phyloP scores from a whole-genome alignment of 1,140 invertebrate genomes.

The Uloborus diversus region DNA sequence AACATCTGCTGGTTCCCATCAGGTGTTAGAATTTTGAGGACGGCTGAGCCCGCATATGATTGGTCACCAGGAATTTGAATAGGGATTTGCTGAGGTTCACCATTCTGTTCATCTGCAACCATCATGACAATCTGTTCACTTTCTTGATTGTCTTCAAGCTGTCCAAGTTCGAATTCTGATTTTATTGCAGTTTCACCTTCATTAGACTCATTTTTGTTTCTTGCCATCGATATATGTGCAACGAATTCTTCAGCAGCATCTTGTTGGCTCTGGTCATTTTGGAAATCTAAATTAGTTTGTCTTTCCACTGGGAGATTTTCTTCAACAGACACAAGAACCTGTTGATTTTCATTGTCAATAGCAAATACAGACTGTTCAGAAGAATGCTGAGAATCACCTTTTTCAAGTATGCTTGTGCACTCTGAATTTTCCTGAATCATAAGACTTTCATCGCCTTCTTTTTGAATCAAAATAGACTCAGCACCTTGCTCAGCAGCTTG shows the following conservation, averaged over 20 bases:
- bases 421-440: slow-evolving; percentile 22
- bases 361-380: slow-evolving; percentile 16
- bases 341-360: slow-evolving; percentile 17
- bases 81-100: slow-evolving; percentile 11
- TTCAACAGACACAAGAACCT: slow-evolving; percentile 28
- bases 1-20: slow-evolving; percentile 53
- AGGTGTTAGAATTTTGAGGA: slow-evolving; percentile 51
- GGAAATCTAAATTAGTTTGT: slow-evolving; percentile 4
- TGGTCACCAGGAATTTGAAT: slow-evolving; percentile 50
- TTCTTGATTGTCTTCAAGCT: slow-evolving; percentile 34
- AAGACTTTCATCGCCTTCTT: slow-evolving; percentile 20
- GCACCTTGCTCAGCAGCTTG: slow-evolving; percentile 22
- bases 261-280: slow-evolving; percentile 1
- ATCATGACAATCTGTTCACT: slow-evolving; percentile 54
- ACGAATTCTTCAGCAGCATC: slow-evolving; percentile 42
- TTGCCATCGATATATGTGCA: slow-evolving; percentile 21
- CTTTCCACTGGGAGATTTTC: not conserved
- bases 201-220: not conserved
- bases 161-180: slow-evolving; percentile 16
- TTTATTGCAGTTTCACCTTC: slow-evolving; percentile 14
- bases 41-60: slow-evolving; percentile 39
- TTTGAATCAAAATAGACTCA: slow-evolving; percentile 37
- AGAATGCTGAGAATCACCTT: slow-evolving; percentile 30
- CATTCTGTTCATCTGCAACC: slow-evolving; percentile 43
- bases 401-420: not conserved